Percentiles rank a stretch among this genome's conserved stretches.
These are phyloP conservation scores for Chloroceryle amazona DNA, from an alignment of 2,797 vertebrate genomes.

Conservation along the genomic window DNA sequence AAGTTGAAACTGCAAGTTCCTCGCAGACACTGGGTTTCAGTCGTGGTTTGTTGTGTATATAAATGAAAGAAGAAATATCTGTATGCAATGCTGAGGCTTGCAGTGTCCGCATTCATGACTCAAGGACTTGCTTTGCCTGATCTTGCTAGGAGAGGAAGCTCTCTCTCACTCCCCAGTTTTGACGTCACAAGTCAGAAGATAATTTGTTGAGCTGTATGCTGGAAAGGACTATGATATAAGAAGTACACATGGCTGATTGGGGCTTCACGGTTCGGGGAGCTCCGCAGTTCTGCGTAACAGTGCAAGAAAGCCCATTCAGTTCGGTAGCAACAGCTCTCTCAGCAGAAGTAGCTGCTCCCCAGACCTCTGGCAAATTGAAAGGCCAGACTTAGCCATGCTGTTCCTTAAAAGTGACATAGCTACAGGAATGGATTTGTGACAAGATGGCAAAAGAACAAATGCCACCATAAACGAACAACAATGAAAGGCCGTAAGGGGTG, in stretches of 20 bases:
- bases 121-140: not conserved
- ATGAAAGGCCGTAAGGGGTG: conserved; percentile 54
- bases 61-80: not conserved
- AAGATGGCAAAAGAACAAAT: conserved; percentile 52
- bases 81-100: rapidly evolving
- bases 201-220: not conserved
- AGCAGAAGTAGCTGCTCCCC: not conserved
- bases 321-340: not conserved
- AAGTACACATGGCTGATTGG: not conserved
- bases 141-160: not conserved
- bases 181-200: not conserved
- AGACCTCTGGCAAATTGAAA: not conserved
- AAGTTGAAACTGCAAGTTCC: not conserved
- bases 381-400: conserved; percentile 10
- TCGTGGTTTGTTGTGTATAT: not conserved
- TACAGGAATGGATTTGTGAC: conserved; percentile 52
- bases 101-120: not conserved
- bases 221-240: not conserved
- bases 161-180: not conserved
- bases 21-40: not conserved
- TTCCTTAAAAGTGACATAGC: conserved; percentile 55
- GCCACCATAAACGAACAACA: conserved; percentile 62
- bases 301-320: rapidly evolving
- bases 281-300: not conserved
- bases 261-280: not conserved